A percentile compares a stretch with the other conserved stretches of the same genome.
Evolutionary conservation across 2,888 invertebrate species (phyloP).

Genomic region (Chironomus riparius): DNA sequence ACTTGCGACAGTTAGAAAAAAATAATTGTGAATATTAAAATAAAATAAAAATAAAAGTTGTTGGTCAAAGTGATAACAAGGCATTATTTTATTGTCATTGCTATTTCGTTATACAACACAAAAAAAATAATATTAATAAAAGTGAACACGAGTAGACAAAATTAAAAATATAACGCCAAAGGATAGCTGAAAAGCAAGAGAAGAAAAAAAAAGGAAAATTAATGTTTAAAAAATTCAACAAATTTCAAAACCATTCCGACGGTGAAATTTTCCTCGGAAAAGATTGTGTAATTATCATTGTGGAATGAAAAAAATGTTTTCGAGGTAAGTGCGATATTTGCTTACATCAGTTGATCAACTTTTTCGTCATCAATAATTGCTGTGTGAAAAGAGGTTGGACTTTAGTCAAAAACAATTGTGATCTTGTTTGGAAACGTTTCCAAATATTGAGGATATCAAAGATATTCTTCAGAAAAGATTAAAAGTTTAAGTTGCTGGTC

Average conservation of each 20-base stretch:
- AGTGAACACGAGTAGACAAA: neutral
- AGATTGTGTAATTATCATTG: neutral
- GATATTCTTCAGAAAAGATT: no score
- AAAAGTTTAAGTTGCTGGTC: no score
- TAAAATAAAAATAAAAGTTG: neutral
- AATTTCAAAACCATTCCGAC: slow-evolving; percentile 16
- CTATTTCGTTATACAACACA: neutral
- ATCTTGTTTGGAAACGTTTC: no score
- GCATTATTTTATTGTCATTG: neutral
- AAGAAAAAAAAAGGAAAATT: neutral
- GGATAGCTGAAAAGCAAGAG: neutral
- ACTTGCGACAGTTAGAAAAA: slow-evolving; percentile 21
- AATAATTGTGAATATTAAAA: neutral
- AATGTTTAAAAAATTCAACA: slow-evolving; percentile 2
- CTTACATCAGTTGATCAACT: no score
- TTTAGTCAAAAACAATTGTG: no score
- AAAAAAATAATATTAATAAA: neutral
- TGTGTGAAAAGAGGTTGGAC: no score
- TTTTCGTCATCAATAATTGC: no score
- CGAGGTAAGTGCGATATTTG: slow-evolving; percentile 10
- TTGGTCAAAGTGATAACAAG: neutral
- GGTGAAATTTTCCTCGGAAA: slow-evolving; percentile 20
- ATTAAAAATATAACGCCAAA: neutral
- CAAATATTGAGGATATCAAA: no score
- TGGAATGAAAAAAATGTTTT: slow-evolving; percentile 26